Base-by-base conservation (phyloP, 2,797 vertebrate species). In the Scolopax rusticola region DNA sequence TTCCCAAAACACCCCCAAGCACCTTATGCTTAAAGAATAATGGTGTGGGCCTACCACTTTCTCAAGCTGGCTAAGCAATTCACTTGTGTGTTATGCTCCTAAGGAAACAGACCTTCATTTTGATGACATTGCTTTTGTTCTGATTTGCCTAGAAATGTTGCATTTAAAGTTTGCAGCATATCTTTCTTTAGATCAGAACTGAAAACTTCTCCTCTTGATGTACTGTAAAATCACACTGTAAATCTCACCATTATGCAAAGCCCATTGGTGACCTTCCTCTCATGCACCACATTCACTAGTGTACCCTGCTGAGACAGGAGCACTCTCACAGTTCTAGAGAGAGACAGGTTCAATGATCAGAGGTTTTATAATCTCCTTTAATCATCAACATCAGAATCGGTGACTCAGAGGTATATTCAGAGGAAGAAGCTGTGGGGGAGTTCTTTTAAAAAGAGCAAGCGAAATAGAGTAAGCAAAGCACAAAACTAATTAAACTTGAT, bases 401-500 rank as follows among this genome's bases (percentile, higher is more conserved):
- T 93, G 90, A 96, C 73, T 92, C 92, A 91, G 86, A 93, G 64
- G 77, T 89, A 57, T 50, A 85, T 90, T 96, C 91, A 79, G 41
- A 93, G 23, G 63, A 96, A 97, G 80, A 97, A 96, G 84, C 68
- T 93, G 83, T 81, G 79, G 61, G 45, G 70, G 70, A 95, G 81
- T 92, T 84, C 91, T 69, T 90, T 97, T 86, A 81, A 88, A 97
- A 97, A 95, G 78, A 95, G 43, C 83, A 92, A 95, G 53, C 38
- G 90, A 98, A 98, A 97, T 33, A 93, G 82, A 98, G 89, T 91
- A 95, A 98, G 96, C 96, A 98, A 95, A 95, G 40, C 94, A 97
- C 94, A 97, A 97, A 98, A 98, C 97, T 98, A 98, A 98, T 98
- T 98, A 98, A 98, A 98, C 90, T 97, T 95, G 95, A 95, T 98